Evolutionary conservation across 2,113 vertebrate genomes (phyloP), one percentile per base, ranked within the genome.

Genomic region (Anseranas semipalmata): DNA sequence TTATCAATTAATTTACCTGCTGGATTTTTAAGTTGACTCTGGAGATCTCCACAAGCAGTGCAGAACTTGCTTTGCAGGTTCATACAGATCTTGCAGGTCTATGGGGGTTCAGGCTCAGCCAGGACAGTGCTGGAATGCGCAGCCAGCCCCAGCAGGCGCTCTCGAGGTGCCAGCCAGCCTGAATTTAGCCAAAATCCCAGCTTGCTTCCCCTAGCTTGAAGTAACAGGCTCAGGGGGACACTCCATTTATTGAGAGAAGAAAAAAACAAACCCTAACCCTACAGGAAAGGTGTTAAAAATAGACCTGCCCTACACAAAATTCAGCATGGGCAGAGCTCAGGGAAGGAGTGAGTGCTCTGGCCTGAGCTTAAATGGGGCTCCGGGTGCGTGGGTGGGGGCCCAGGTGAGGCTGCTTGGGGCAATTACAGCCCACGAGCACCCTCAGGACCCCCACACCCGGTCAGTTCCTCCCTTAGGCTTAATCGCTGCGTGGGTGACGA

Each of bases 301-400:
- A 1, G 33, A 41, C 15, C 5, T 15, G 48, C 19, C 10, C 13
- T 30, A 19, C 19, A 39, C 32, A 74, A 70, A 87, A 70, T 18
- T 20, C 32, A 73, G 2, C 3, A 16, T 6, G 65, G 24, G 19
- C 7, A 70, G 50, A 53, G 7, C 37, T 45, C 7, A 20, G 2
- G 1, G 35, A 56, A 2, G 5, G 1, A 2, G 1, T 0, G 0
- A 43, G 6, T 32, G 7, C 14, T 10, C 70, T 6, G 56, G 3
- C 3, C 63, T 66, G 16, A 10, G 13, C 35, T 82, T 35, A 56
- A 62, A 33, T 30, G 6, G 15, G 11, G 6, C 6, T 13, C 22
- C 17, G 39, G 12, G 2, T 15, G 13, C 1, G 9, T 9, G 8
- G 3, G 4, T 8, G 4, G 5, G 13, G 5, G 2, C 8, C 16